Evolutionary conservation across 2,113 vertebrate genomes (phyloP), one percentile per base, ranked within the genome.

Genomic region (Argyrosomus japonicus): DNA sequence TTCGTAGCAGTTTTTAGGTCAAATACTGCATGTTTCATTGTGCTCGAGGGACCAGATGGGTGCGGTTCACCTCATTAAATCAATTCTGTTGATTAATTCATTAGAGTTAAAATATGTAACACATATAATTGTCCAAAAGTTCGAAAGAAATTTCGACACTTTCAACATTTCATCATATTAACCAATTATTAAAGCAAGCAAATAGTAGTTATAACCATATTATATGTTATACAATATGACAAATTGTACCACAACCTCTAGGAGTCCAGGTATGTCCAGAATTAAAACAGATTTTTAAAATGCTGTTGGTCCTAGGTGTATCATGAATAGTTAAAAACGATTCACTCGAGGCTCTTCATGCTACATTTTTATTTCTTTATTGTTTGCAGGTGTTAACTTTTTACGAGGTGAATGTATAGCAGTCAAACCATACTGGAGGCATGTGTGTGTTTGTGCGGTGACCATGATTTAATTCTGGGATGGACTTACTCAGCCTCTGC

Each of bases 381-480:
- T 70, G 68, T 62, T 81, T 78, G 45, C 84, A 89, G 73, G 88
- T 88, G 79, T 85, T 61, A 87, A 80, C 61, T 51, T 90, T 47
- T 88, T 72, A 82, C 10, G 12, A 68, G 19, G n/a, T 53, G 48
- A 75, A 14, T 60, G 27, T 23, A 40, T 4, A 23, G 74, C 8
- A 60, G 47, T 65, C 10, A 48, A 25, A 68, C 13, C 5, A 6
- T 15, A 40, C 29, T 70, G 32, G 27, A 50, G 2, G 47, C 40
- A 45, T 63, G 50, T 75, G 32, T 75, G 19, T 56, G 60, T 81
- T 56, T 69, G 53, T 75, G 64, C 53, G 48, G 79, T 69, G 36
- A 40, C 36, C 60, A n/a, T 86, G 80, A 78, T 88, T 86, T 77
- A 27, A 75, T 58, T 64, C 47, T 50, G 79, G 70, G 61, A 75